phyloP scores from a whole-genome alignment of 2,888 invertebrate genomes.

The Julus scandinavius region DNA sequence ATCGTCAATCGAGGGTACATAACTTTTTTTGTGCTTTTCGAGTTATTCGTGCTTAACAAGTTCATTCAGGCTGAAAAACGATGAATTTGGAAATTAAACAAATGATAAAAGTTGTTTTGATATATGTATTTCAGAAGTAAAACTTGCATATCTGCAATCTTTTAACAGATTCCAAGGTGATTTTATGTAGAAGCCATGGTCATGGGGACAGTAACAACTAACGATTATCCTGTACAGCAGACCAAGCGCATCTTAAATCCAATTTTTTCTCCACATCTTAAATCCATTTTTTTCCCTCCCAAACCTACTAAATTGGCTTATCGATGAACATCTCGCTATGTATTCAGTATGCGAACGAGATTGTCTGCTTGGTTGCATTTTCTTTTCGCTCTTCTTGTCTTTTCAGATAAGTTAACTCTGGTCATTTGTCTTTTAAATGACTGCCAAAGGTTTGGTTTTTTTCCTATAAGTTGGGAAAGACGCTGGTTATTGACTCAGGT shows the following conservation, averaged over 20 bases:
- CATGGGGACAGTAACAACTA: background rate
- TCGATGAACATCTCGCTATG: slow-evolving; percentile 19
- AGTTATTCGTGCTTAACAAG: too few relatives aligned
- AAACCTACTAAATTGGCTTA: background rate
- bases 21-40: too few relatives aligned
- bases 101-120: too few relatives aligned
- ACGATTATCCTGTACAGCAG: background rate
- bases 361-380: slow-evolving; percentile 33
- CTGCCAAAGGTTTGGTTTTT: background rate
- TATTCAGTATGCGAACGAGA: slow-evolving; percentile 23
- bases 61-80: background rate
- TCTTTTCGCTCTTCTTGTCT: slow-evolving; percentile 28
- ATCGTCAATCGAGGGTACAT: background rate
- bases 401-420: slow-evolving; percentile 26
- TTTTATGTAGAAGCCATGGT: background rate
- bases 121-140: background rate
- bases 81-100: background rate
- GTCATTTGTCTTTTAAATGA: slow-evolving; percentile 33
- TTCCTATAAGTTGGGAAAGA: background rate
- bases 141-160: background rate
- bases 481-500: slow-evolving; percentile 18
- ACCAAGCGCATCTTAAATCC: slow-evolving; percentile 15
- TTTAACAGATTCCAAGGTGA: background rate
- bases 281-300: background rate
- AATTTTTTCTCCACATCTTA: background rate